A percentile compares a stretch with the other conserved stretches of the same genome.
Evolutionary conservation across 2,888 invertebrate genomes (phyloP).

Genomic region (Endomychus coccineus): DNA sequence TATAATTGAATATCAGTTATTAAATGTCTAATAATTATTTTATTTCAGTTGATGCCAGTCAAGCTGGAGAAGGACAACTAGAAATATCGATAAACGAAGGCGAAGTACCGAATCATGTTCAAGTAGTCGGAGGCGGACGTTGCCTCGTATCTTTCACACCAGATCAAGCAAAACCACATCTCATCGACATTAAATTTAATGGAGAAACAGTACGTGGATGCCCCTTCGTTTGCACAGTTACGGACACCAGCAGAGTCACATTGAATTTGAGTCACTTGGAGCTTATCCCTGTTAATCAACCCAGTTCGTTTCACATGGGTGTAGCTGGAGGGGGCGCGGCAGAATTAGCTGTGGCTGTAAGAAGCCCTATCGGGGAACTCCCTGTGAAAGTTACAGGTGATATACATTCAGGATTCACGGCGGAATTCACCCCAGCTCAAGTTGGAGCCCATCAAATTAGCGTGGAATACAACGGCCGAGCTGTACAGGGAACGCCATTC

Average conservation of each 20-base stretch:
- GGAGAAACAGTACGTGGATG: constrained; percentile 88
- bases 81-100: constrained; percentile 99
- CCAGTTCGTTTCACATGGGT: constrained; percentile 71
- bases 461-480: constrained; percentile 84
- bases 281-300: constrained; percentile 75
- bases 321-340: constrained; percentile 69
- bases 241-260: constrained; percentile 69
- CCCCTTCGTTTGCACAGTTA: constrained; percentile 80
- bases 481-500: constrained; percentile 84
- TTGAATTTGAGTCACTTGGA: constrained; percentile 70
- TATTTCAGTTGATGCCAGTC: constrained; percentile 88
- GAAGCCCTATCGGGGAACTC: constrained; percentile 78
- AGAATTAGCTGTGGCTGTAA: constrained; percentile 81
- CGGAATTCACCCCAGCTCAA: constrained; percentile 84
- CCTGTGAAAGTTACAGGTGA: constrained; percentile 87
- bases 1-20: no score
- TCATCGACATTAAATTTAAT: constrained; percentile 94
- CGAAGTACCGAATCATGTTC: constrained; percentile 96
- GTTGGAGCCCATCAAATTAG: constrained; percentile 91
- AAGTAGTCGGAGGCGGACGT: constrained; percentile 90
- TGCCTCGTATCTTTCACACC: constrained; percentile 93
- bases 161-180: constrained; percentile 81
- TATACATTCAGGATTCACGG: constrained; percentile 78
- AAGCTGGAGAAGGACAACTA: constrained; percentile 97
- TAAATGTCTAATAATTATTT: no score